Percentiles rank a stretch among this genome's conserved stretches.
Conservation (phyloP, 2,113 vertebrate species). For the Ammodytes marinus region DNA sequence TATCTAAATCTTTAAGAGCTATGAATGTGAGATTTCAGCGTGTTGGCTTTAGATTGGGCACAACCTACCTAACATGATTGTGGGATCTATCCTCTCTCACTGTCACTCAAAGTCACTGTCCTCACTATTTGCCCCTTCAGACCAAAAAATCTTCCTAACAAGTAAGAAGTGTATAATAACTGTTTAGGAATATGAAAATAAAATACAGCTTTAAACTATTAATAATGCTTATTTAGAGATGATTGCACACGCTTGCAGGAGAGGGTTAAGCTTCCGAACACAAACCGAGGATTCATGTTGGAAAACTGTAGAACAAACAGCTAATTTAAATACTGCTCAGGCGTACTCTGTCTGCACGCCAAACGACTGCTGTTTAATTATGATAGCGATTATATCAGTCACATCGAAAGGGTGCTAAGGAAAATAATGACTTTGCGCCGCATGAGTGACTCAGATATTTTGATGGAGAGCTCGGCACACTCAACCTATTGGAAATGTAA, state of each 20-base stretch:
- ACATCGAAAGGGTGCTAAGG: background rate
- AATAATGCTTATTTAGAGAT: background rate
- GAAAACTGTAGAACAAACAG: background rate
- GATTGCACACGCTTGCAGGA: background rate
- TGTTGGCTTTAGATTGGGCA: background rate
- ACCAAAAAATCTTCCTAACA: too few relatives aligned
- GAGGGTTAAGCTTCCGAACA: background rate
- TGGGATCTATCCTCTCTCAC: background rate
- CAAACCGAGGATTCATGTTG: background rate
- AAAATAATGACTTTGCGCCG: slow-evolving; percentile 28
- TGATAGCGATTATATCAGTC: slow-evolving; percentile 34
- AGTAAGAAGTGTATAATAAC: too few relatives aligned
- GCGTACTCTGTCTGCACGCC: background rate
- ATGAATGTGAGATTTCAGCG: background rate
- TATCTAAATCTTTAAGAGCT: background rate
- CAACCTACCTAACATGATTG: background rate
- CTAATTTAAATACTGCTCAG: background rate
- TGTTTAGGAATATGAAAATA: background rate
- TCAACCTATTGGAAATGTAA: slow-evolving; percentile 40
- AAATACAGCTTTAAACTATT: background rate
- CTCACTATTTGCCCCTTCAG: background rate
- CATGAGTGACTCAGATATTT: slow-evolving; percentile 37
- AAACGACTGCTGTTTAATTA: slow-evolving; percentile 32
- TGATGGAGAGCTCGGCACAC: slow-evolving; percentile 18
- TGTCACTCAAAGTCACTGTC: background rate